Evolutionary conservation across 2,113 vertebrate species (phyloP).

Genomic region (Engystomops pustulosus): DNA sequence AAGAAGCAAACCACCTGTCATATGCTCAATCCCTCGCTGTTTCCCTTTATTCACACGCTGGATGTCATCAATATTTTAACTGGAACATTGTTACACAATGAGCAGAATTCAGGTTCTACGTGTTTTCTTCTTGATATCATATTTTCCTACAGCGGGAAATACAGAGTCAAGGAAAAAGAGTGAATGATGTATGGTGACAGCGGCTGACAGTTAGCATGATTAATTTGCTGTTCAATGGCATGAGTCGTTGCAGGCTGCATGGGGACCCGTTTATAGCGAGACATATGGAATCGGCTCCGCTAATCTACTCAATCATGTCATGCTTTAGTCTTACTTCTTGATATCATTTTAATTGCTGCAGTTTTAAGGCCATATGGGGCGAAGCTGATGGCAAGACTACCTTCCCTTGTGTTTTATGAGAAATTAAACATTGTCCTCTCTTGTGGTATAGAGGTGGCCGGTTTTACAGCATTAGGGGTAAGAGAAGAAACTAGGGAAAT

Average conservation of each 20-base stretch:
- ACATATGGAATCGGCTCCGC: conserved; percentile 54
- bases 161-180: conserved; percentile 44
- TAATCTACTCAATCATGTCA: conserved; percentile 60
- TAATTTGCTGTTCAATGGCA: conserved; percentile 58
- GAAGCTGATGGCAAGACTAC: conserved; percentile 12
- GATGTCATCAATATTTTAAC: conserved; percentile 54
- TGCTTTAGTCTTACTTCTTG: conserved; percentile 58
- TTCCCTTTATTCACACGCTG: conserved; percentile 27
- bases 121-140: conserved; percentile 52
- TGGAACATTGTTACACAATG: conserved; percentile 39
- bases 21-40: conserved; percentile 26
- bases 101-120: conserved; percentile 20
- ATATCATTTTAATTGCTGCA: conserved; percentile 59
- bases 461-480: conserved; percentile 11
- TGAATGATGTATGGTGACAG: conserved; percentile 58
- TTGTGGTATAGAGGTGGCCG: neutral
- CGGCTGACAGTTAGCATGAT: conserved; percentile 59
- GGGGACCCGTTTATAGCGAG: conserved; percentile 55
- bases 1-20: conserved; percentile 45
- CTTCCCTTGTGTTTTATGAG: conserved; percentile 42
- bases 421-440: conserved; percentile 39
- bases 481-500: neutral
- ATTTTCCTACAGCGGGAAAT: conserved; percentile 49
- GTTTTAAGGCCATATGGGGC: conserved; percentile 56
- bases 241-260: conserved; percentile 55